Base-by-base conservation (phyloP, 92 coral and sea anemone species). In the Anthopleura xanthogrammica region DNA sequence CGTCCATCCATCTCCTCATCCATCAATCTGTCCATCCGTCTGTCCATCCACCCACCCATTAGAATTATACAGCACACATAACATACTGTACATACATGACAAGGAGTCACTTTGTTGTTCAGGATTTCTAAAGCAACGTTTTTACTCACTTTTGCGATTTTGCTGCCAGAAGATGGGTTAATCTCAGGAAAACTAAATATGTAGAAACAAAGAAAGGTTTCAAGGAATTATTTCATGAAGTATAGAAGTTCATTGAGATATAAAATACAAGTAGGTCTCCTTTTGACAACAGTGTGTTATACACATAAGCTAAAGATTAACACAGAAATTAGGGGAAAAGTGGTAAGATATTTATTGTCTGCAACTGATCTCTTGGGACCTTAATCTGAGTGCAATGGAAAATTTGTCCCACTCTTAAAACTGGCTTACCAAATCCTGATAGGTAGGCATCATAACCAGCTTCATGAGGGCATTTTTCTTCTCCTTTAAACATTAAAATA, bases 381-480 rank as follows among this genome's bases (percentile, higher is more conserved):
- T 7, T 39, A 17, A 68, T 39, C 74, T 11, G 74, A 68, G 39
- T 68, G 29, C 5, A 2, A 68, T 68, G 29, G 13, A n/a, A 68
- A 22, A n/a, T 7, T 20, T 0, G 16, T 68, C 29, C 16, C 41
- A 68, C 41, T 68, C 1, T 48, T 2, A 58, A 80, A 41, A 36
- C 19, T 29, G 13, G 86, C 97, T 84, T 23, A 97, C 99, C 98
- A 79, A 86, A 92, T 46, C 99, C 99, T 3, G 94, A 84, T 19
- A 92, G 88, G 70, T 87, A 97, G 4, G 99, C 92, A 79, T 97
- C 99, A 81, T 97, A 97, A 23, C 99, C 99, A 75, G 99, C 99
- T 42, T 97, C 99, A 48, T 97, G 99, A 2, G 91, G 81, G 66
- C 72, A 85, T 46, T 90, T 80, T 36, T 86, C 89, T 56, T 90